phyloP scores from a whole-genome alignment of 2,797 vertebrate genomes.

The Echiichthys vipera region DNA sequence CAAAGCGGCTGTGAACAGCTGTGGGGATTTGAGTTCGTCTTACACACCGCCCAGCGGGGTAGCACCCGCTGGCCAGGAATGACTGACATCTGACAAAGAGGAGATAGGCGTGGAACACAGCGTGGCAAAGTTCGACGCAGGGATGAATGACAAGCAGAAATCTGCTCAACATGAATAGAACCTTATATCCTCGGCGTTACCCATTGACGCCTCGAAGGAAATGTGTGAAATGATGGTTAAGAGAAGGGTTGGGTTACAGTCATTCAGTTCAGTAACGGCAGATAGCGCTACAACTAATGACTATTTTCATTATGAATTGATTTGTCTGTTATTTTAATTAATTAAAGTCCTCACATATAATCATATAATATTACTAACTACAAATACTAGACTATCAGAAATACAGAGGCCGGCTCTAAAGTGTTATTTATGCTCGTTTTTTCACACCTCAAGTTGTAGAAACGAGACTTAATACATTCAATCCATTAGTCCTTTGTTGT shows the following conservation, averaged over 20 bases:
- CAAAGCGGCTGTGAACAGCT: slow-evolving; percentile 68
- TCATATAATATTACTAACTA: neutral
- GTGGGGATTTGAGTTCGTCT: slow-evolving; percentile 62
- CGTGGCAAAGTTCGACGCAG: slow-evolving; percentile 39
- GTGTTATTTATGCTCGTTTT: neutral
- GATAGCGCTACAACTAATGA: neutral
- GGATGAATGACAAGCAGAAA: slow-evolving; percentile 44
- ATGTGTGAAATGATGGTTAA: neutral
- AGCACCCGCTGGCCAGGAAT: slow-evolving; percentile 47
- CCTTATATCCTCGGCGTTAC: neutral
- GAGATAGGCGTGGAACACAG: slow-evolving; percentile 37
- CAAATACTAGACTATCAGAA: neutral
- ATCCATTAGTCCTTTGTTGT: slow-evolving; percentile 8
- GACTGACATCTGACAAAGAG: slow-evolving; percentile 73
- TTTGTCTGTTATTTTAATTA: neutral
- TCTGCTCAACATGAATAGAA: slow-evolving; percentile 28
- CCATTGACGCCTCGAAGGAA: slow-evolving; percentile 8
- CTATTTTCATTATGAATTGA: neutral
- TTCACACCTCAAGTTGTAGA: neutral
- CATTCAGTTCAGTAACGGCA: neutral
- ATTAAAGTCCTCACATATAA: neutral
- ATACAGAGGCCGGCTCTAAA: neutral
- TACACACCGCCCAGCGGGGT: slow-evolving; percentile 54
- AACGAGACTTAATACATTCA: neutral
- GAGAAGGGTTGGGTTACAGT: neutral